A percentile compares a stretch with the other conserved stretches of the same genome.
Evolutionary conservation across 2,113 vertebrate genomes (phyloP).

Genomic region (Hippopotamus amphibius): DNA sequence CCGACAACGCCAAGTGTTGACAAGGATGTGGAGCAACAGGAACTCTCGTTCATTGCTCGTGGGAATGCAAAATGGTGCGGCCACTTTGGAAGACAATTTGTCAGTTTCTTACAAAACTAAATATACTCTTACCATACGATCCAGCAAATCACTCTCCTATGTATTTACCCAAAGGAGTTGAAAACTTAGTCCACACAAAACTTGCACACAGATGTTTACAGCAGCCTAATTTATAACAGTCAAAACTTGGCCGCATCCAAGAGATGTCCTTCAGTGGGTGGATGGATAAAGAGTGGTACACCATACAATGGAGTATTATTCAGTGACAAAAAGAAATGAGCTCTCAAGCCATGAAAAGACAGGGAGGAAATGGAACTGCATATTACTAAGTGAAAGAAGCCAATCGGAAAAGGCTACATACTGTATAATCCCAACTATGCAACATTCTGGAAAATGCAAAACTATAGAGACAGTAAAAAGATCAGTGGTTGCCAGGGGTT

Average conservation of each 20-base stretch:
- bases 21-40: accelerated
- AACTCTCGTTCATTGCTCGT: background rate
- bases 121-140: accelerated
- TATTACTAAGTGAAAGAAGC: background rate
- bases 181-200: background rate
- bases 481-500: background rate
- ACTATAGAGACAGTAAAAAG: background rate
- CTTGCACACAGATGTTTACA: background rate
- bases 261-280: background rate
- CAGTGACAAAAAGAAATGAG: background rate
- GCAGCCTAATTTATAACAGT: background rate
- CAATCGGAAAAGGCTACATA: background rate
- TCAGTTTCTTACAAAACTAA: background rate
- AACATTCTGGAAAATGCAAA: background rate
- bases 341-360: background rate
- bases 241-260: background rate
- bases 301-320: background rate
- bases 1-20: accelerated
- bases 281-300: too few relatives aligned
- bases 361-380: background rate
- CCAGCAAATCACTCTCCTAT: background rate
- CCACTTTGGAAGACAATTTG: background rate
- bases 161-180: background rate
- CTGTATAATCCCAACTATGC: background rate
- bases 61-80: background rate